Conservation (phyloP, 2,113 vertebrate genomes). For the Tragelaphus strepsiceros region DNA sequence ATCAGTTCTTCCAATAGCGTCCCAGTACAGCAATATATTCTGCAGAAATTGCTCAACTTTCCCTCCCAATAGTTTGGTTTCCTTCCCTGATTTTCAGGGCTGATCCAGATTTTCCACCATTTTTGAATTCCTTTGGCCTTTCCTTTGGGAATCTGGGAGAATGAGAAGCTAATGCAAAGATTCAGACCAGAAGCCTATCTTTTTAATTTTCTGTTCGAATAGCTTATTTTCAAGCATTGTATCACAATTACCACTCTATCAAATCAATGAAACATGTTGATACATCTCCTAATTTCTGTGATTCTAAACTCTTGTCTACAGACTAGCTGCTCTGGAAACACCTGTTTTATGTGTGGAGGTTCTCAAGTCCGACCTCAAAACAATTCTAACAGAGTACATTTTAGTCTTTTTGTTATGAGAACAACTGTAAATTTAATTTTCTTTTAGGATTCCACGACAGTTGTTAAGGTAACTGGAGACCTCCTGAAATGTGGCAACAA, state of each 20-base stretch:
- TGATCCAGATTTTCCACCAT: not conserved
- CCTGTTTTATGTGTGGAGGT: not conserved
- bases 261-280: not conserved
- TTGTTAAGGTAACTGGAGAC: not conserved
- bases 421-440: slow-evolving; percentile 26
- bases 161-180: not conserved
- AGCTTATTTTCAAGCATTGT: not conserved
- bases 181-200: not conserved
- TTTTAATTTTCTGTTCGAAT: not conserved
- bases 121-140: not conserved
- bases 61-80: not conserved
- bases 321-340: not conserved
- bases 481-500: not conserved
- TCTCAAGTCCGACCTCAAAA: not conserved
- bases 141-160: not conserved
- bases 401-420: not conserved
- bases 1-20: not conserved
- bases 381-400: not conserved
- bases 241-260: not conserved
- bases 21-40: not conserved
- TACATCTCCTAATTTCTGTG: not conserved
- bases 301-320: not conserved
- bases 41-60: not conserved
- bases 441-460: not conserved
- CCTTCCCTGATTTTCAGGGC: not conserved